Evolutionary conservation across 2,888 invertebrate genomes (phyloP).

Genomic region (Caenorhabditis wallacei): DNA sequence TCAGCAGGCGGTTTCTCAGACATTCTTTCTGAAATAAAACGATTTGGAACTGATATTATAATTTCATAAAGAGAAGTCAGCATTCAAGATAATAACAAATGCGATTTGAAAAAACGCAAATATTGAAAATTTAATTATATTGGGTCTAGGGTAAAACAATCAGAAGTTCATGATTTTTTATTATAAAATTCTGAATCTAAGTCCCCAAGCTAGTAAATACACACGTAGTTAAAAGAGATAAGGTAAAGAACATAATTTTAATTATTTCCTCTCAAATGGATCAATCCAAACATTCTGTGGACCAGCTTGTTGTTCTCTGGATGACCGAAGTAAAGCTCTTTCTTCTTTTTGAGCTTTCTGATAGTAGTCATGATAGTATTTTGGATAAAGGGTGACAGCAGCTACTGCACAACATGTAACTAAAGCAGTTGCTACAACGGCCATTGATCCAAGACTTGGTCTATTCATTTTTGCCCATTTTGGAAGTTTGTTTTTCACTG

Average conservation of each 20-base stretch:
- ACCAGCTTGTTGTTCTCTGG: slow-evolving; percentile 75
- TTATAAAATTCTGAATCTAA: no score
- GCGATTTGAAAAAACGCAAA: no score
- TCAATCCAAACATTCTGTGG: slow-evolving; percentile 77
- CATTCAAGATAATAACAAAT: neutral
- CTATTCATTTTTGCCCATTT: slow-evolving; percentile 50
- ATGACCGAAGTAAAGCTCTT: slow-evolving; percentile 72
- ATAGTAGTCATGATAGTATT: slow-evolving; percentile 77
- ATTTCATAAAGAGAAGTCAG: neutral
- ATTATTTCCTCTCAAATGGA: slow-evolving; percentile 75
- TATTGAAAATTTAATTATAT: no score
- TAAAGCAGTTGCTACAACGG: slow-evolving; percentile 72
- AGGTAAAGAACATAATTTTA: no score
- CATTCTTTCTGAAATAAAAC: slow-evolving; percentile 19
- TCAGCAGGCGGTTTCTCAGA: slow-evolving; percentile 33
- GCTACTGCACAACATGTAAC: slow-evolving; percentile 75
- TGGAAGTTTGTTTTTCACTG: slow-evolving; percentile 74
- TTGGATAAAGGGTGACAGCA: slow-evolving; percentile 77
- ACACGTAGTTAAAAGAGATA: neutral
- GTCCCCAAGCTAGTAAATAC: neutral
- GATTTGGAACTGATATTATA: neutral
- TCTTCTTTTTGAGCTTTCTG: slow-evolving; percentile 77
- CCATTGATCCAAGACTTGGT: slow-evolving; percentile 76
- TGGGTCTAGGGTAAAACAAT: no score
- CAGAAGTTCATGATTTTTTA: no score